phyloP scores from a whole-genome alignment of 2,888 invertebrate species.

The Magallana nippona region DNA sequence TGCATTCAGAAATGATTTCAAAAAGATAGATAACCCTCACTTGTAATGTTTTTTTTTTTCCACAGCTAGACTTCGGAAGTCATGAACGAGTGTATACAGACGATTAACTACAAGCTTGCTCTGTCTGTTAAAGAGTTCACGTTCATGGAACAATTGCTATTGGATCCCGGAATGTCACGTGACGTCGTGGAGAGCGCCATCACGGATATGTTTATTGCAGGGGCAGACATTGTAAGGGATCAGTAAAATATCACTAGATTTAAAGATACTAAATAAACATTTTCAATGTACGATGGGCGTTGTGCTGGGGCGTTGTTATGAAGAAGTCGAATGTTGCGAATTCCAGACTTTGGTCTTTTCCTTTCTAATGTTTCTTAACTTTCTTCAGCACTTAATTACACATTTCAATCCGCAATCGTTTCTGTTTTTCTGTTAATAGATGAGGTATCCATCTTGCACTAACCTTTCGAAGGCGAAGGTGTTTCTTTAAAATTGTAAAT shows the following conservation, averaged over 20 bases:
- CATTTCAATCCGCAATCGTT: no score
- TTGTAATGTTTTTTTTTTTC: not conserved
- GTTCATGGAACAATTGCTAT: conserved; percentile 31
- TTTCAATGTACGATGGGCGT: no score
- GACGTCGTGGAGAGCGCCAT: conserved; percentile 19
- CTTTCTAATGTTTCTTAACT: no score
- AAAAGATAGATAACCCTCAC: not conserved
- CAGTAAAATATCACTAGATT: not conserved
- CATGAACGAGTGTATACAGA: not conserved
- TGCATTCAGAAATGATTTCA: not conserved
- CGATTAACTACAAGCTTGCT: not conserved
- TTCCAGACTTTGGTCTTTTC: no score
- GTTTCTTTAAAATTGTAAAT: no score
- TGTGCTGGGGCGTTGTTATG: no score
- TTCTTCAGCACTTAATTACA: no score
- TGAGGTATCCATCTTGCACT: no score
- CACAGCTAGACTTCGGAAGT: conserved; percentile 12
- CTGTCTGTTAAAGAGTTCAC: not conserved
- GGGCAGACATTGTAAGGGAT: conserved; percentile 30
- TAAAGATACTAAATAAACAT: no score
- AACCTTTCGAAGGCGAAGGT: no score
- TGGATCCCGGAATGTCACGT: conserved; percentile 26
- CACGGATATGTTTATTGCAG: conserved; percentile 35
- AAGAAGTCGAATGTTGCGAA: no score
- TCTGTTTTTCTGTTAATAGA: no score